phyloP scores from a whole-genome alignment of 2,113 vertebrate genomes.

The Zeus faber region DNA sequence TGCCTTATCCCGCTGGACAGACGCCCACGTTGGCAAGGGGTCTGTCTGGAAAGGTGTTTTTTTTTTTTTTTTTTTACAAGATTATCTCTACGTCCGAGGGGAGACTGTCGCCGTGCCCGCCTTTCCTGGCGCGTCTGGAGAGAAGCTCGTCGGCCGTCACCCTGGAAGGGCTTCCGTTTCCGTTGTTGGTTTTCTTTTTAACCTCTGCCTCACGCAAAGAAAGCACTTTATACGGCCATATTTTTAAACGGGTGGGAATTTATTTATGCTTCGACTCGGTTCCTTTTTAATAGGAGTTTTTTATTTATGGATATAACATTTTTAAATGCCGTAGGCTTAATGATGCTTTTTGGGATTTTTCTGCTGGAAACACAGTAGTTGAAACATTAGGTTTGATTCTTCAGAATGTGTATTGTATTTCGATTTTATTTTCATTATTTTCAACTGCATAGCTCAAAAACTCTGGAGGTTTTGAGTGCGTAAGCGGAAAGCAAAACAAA shows the following conservation, averaged over 20 bases:
- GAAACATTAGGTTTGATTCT: slow-evolving; percentile 35
- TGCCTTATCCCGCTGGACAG: slow-evolving; percentile 24
- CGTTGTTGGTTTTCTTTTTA: slow-evolving; percentile 34
- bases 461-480: slow-evolving; percentile 19
- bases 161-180: not conserved
- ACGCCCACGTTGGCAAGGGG: not conserved
- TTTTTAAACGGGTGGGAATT: slow-evolving; percentile 48
- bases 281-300: slow-evolving; percentile 54
- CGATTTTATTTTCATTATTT: slow-evolving; percentile 47
- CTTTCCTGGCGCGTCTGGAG: slow-evolving; percentile 11
- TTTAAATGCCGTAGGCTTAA: slow-evolving; percentile 45
- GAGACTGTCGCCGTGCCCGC: slow-evolving; percentile 24
- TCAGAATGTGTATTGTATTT: slow-evolving; percentile 40
- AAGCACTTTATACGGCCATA: slow-evolving; percentile 63
- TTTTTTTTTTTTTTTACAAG: too few species aligned
- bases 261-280: slow-evolving; percentile 62
- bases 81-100: slow-evolving; percentile 6
- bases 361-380: slow-evolving; percentile 13
- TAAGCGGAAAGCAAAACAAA: slow-evolving; percentile 44
- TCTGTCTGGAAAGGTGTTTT: slow-evolving; percentile 16
- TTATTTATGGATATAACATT: slow-evolving; percentile 60
- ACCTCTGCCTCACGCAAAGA: slow-evolving; percentile 48
- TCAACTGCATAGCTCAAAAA: slow-evolving; percentile 35
- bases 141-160: slow-evolving; percentile 28
- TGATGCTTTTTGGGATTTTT: slow-evolving; percentile 34